A percentile compares a stretch with the other conserved stretches of the same genome.
Evolutionary conservation across 2,113 vertebrate species (phyloP).

Genomic region (Sardina pilchardus): DNA sequence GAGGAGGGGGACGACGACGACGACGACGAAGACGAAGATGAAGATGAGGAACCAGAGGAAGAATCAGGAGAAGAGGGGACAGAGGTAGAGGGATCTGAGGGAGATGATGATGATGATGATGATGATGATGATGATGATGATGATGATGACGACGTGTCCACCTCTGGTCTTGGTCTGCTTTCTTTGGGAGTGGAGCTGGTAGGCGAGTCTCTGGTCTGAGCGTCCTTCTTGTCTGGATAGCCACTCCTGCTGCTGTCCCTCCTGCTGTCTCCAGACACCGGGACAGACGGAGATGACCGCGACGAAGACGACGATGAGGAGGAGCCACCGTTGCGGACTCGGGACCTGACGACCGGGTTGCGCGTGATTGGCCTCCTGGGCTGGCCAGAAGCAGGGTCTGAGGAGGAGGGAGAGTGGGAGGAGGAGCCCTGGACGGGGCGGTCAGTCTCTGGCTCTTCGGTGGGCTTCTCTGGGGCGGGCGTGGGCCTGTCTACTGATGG

Average conservation of each 20-base stretch:
- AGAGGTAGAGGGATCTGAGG: constrained; percentile 44
- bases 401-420: not conserved
- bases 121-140: not conserved
- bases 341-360: not conserved
- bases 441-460: not conserved
- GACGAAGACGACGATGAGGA: not conserved
- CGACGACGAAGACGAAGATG: too few relatives aligned
- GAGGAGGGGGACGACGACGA: constrained; percentile 21
- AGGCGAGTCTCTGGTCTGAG: constrained; percentile 11
- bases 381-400: not conserved
- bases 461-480: not conserved
- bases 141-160: not conserved
- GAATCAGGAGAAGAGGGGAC: constrained; percentile 19
- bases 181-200: not conserved
- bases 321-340: not conserved
- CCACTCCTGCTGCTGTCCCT: not conserved
- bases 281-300: not conserved
- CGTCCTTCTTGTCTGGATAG: constrained; percentile 3
- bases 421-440: too few relatives aligned
- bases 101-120: constrained; percentile 38
- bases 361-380: not conserved
- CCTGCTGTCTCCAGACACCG: not conserved
- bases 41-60: constrained; percentile 23
- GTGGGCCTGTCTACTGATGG: not conserved
- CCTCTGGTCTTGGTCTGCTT: constrained; percentile 1